Evolutionary conservation across 2,888 invertebrate species (phyloP).

Genomic region (Ectemnius cavifrons): DNA sequence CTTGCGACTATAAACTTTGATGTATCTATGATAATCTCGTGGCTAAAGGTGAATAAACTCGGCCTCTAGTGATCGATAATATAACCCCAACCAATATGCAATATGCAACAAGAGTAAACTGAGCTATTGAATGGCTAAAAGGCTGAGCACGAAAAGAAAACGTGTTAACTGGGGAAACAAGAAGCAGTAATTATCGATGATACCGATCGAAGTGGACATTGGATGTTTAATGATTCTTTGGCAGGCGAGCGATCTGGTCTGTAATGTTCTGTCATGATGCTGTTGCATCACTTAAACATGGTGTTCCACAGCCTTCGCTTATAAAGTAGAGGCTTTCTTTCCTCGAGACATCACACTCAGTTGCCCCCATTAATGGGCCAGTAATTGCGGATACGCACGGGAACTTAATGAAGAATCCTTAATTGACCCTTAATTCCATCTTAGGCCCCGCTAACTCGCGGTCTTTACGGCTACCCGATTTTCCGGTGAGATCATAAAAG

Average conservation of each 20-base stretch:
- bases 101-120: too few relatives aligned
- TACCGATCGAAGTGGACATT: slow-evolving; percentile 14
- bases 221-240: slow-evolving; percentile 18
- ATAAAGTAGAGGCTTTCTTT: slow-evolving; percentile 44
- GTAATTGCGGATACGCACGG: slow-evolving; percentile 49
- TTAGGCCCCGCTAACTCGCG: slow-evolving; percentile 16
- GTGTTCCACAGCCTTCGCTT: slow-evolving; percentile 24
- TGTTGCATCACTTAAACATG: slow-evolving; percentile 31
- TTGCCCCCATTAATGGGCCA: slow-evolving; percentile 51
- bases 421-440: slow-evolving; percentile 55
- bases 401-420: slow-evolving; percentile 54
- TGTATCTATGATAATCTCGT: too few relatives aligned
- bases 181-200: slow-evolving; percentile 19
- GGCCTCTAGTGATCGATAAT: too few relatives aligned
- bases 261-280: slow-evolving; percentile 29
- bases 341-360: slow-evolving; percentile 42
- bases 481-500: slow-evolving; percentile 41
- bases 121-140: too few relatives aligned
- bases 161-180: slow-evolving; percentile 1
- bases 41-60: too few relatives aligned
- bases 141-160: neutral
- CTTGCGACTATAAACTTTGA: too few relatives aligned
- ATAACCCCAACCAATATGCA: too few relatives aligned
- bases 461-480: slow-evolving; percentile 40
- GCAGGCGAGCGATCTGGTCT: slow-evolving; percentile 14